phyloP scores from a whole-genome alignment of 2,888 invertebrate genomes.

The Cylloceria caligata region DNA sequence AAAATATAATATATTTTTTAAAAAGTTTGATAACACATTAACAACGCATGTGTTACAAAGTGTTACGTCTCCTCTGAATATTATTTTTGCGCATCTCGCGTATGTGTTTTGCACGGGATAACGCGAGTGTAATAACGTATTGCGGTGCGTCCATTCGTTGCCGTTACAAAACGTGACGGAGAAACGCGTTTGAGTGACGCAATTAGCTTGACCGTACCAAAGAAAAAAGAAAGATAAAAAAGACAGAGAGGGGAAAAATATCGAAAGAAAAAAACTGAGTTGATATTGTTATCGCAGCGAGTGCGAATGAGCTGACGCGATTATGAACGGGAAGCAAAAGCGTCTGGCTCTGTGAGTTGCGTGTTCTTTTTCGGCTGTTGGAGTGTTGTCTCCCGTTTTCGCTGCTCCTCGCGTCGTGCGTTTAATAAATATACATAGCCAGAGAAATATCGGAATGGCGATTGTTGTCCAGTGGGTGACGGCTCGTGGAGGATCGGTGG shows the following conservation, averaged over 20 bases:
- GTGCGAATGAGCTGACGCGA: slow-evolving; percentile 13
- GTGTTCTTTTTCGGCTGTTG: slow-evolving; percentile 20
- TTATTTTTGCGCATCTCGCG: slow-evolving; percentile 26
- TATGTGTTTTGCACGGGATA: slow-evolving; percentile 19
- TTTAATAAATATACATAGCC: not conserved
- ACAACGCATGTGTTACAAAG: slow-evolving; percentile 58
- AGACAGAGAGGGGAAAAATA: slow-evolving; percentile 9
- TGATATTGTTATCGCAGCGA: slow-evolving; percentile 42
- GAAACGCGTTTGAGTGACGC: slow-evolving; percentile 23
- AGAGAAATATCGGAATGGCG: slow-evolving; percentile 55
- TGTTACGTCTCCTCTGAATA: slow-evolving; percentile 49
- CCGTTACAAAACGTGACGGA: slow-evolving; percentile 22
- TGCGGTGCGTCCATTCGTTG: slow-evolving; percentile 8
- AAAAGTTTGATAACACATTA: slow-evolving; percentile 14
- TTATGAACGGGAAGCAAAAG: slow-evolving; percentile 20
- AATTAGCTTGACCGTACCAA: not conserved
- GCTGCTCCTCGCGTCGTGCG: slow-evolving; percentile 8
- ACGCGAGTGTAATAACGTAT: slow-evolving; percentile 23
- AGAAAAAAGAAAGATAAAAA: not conserved
- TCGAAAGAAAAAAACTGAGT: not conserved
- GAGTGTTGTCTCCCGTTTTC: not conserved
- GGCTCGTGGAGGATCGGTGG: slow-evolving; percentile 66
- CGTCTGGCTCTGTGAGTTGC: slow-evolving; percentile 1
- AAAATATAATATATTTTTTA: slow-evolving; percentile 17
- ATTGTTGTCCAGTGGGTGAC: slow-evolving; percentile 70